phyloP scores from a whole-genome alignment of 2,797 vertebrate genomes.

The Microhierax caerulescens region DNA sequence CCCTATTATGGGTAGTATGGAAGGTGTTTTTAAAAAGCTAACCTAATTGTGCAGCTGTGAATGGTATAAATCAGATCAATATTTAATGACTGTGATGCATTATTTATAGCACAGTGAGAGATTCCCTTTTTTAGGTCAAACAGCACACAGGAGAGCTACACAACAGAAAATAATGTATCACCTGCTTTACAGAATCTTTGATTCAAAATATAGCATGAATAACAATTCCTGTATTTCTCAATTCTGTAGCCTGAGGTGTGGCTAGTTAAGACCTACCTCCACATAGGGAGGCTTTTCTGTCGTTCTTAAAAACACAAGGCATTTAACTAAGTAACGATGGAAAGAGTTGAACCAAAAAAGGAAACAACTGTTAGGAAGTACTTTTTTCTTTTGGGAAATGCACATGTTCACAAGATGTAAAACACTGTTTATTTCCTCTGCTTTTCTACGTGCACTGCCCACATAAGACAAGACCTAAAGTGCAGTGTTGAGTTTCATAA shows the following conservation, averaged over 20 bases:
- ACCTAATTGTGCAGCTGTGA: constrained; percentile 76
- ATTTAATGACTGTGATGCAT: constrained; percentile 78
- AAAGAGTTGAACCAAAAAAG: not conserved
- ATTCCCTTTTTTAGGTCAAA: constrained; percentile 59
- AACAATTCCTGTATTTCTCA: constrained; percentile 2
- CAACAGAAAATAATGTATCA: constrained; percentile 57
- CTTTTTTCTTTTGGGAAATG: not conserved
- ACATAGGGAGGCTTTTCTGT: not conserved
- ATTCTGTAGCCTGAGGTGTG: not conserved
- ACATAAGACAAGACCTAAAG: not conserved
- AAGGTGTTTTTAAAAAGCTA: constrained; percentile 56
- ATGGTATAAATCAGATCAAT: constrained; percentile 78
- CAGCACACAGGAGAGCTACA: constrained; percentile 27
- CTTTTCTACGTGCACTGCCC: not conserved
- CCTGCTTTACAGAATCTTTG: constrained; percentile 46
- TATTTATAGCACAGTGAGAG: constrained; percentile 76
- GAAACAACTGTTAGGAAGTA: not conserved
- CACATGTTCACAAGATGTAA: not conserved
- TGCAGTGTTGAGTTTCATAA: not conserved
- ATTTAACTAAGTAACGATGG: not conserved
- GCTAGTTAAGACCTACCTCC: not conserved
- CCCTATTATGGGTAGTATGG: constrained; percentile 16
- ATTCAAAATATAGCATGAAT: constrained; percentile 15
- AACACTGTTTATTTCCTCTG: not conserved
- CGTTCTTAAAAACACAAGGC: not conserved